phyloP scores from a whole-genome alignment of 92 coral and sea anemone genomes.

The Parazoanthus atlanticus region DNA sequence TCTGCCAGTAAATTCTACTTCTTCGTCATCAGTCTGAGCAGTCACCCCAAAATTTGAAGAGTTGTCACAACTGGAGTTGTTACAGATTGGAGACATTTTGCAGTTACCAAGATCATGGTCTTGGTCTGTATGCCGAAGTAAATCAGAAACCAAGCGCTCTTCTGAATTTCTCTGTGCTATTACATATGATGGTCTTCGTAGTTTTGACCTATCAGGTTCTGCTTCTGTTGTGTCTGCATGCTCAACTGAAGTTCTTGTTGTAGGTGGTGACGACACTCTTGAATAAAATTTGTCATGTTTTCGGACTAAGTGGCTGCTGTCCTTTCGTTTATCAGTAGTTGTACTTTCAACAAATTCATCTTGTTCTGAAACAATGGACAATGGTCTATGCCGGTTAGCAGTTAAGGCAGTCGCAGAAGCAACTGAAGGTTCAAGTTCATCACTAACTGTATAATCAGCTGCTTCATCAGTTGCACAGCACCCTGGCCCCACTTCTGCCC shows the following conservation, averaged over 20 bases:
- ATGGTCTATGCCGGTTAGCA: conserved; percentile 57
- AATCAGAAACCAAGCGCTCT: conserved; percentile 26
- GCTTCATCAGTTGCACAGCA: conserved; percentile 34
- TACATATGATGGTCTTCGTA: conserved; percentile 91
- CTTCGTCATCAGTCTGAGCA: background rate
- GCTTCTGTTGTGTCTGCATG: conserved; percentile 18
- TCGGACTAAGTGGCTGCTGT: conserved; percentile 10
- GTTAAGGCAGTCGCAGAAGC: background rate
- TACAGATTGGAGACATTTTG: background rate
- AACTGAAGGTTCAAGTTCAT: background rate
- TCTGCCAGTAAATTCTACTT: background rate
- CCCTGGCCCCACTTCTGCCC: conserved; percentile 37
- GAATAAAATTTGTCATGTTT: conserved; percentile 11
- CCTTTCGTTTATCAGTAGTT: conserved; percentile 42
- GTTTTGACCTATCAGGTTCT: conserved; percentile 48
- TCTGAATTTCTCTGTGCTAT: conserved; percentile 85
- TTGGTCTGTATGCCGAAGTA: conserved; percentile 6
- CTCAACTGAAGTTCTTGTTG: conserved; percentile 47
- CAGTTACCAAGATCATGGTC: background rate
- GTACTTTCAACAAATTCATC: conserved; percentile 60
- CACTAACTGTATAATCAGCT: background rate
- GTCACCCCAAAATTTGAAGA: background rate
- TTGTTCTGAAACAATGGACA: conserved; percentile 79
- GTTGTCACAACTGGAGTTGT: conserved; percentile 3
- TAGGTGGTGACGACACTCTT: conserved; percentile 38